A percentile compares a stretch with the other conserved stretches of the same genome.
These are phyloP conservation scores for Salvelinus alpinus DNA, from an alignment of 2,113 vertebrate species.

Conservation along the genomic window DNA sequence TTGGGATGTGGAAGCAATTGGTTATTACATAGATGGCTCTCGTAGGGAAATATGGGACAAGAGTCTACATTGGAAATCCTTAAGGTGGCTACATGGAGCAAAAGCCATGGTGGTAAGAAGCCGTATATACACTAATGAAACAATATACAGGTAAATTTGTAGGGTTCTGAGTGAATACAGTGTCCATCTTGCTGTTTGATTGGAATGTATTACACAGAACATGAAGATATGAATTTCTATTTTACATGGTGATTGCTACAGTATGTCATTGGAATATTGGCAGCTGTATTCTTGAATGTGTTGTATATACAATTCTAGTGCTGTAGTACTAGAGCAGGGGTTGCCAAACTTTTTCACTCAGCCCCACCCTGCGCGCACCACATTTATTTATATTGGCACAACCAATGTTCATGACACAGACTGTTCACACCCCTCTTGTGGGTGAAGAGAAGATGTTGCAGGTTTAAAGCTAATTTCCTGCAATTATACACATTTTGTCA, in stretches of 20 bases:
- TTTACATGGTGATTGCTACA: slow-evolving; percentile 35
- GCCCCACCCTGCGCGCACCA: no score
- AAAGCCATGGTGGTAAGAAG: slow-evolving; percentile 49
- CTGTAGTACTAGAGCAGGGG: background rate
- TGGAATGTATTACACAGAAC: slow-evolving; percentile 61
- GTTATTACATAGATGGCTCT: slow-evolving; percentile 72
- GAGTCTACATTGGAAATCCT: slow-evolving; percentile 52
- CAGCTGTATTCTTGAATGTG: background rate
- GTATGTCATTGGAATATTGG: slow-evolving; percentile 4
- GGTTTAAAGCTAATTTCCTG: no score
- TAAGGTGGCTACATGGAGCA: slow-evolving; percentile 45
- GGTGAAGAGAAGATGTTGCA: no score
- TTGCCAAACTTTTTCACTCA: no score
- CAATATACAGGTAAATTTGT: slow-evolving; percentile 60
- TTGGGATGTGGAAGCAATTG: slow-evolving; percentile 74
- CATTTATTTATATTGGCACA: no score
- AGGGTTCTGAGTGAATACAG: slow-evolving; percentile 49
- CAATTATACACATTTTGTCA: no score
- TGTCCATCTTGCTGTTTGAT: slow-evolving; percentile 51
- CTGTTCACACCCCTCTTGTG: no score
- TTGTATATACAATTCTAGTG: background rate
- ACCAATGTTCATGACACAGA: no score
- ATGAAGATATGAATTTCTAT: slow-evolving; percentile 24
- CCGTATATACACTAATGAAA: slow-evolving; percentile 61
- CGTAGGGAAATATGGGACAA: slow-evolving; percentile 67